Base-by-base conservation (phyloP, 2,797 vertebrate species). In the Karalla daura region DNA sequence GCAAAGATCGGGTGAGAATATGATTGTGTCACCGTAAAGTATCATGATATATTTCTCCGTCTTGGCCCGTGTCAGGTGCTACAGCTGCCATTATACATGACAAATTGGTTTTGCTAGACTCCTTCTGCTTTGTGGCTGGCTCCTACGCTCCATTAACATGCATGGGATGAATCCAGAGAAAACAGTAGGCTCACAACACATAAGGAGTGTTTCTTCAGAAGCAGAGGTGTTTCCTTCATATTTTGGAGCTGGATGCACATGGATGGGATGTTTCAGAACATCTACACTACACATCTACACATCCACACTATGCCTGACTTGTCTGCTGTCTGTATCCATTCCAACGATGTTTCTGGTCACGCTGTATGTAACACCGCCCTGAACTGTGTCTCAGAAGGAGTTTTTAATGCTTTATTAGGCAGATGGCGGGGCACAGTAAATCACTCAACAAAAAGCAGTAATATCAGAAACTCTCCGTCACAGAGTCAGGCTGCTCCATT, bases 51-150 rank as follows among this genome's bases (percentile, higher is more conserved):
- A 12, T 46, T 62, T 32, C 20, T 20, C 0, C 1, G 13, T 28
- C 23, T 20, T 1, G 7, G 25, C 17, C 9, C 27, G n/a, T 47
- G 43, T 20, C 23, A 39, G 28, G 18, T 12, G 21, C n/a, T 8
- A 2, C 7, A 3, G 35, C 18, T n/a, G 8, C 11, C 30, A 2
- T 33, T 20, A 21, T 0, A 12, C 20, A 10, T 30, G 1, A 25
- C 10, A 30, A 30, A 30, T 12, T 11, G 53, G 54, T 17, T 61
- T 35, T 52, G 24, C 21, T 51, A 67, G 23, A 64, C 68, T 43
- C n/a, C n/a, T n/a, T n/a, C n/a, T n/a, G n/a, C n/a, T n/a, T n/a
- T n/a, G n/a, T n/a, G n/a, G n/a, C n/a, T n/a, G n/a, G n/a, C n/a
- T n/a, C n/a, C n/a, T 37, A 18, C 25, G 46, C 12, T 25, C 50